Evolutionary conservation across 2,888 invertebrate genomes (phyloP), one percentile per base, ranked within the genome.

Genomic region (Sipha maydis): DNA sequence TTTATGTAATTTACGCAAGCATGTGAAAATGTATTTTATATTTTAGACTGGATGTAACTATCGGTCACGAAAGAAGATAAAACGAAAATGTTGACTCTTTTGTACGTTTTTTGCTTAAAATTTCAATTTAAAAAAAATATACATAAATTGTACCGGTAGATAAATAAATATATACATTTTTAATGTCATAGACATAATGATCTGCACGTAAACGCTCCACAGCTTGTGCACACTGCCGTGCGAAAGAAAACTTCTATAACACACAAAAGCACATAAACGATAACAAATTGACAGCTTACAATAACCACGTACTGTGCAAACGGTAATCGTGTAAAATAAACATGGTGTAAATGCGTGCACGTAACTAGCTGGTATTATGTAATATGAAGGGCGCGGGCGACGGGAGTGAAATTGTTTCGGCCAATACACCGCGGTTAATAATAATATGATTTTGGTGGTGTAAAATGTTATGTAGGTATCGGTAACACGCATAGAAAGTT

Each of bases 321-420:
- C 78, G 78, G 31, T 78, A 54, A 78, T 78, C 78, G 54, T 21
- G 54, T 78, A 78, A 78, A 78, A 78, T 78, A 78, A 54, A 78
- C 41, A 28, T 17, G 69, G 25, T 28, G 25, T 69, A 25, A 28
- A 69, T 69, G 28, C 69, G 28, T 25, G 25, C 69, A 25, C 69
- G 69, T 69, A 69, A 28, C n/a, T 69, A 69, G 11, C 25, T 11
- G 69, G 25, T 69, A 69, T 69, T 11, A 69, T 69, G 8, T 69
- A 25, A 11, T 21, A 61, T 25, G 21, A 21, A 61, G 61, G 25
- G 61, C 25, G 25, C 61, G 61, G 4, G 61, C 0, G 21, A 61
- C 61, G 25, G n/a, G 3, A 28, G 28, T 28, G 28, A 69, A 28
- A 69, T 69, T 28, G 28, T 69, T 69, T 69, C 69, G 28, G n/a